phyloP scores from a whole-genome alignment of 2,888 invertebrate species.

The Aspidapion aeneum region DNA sequence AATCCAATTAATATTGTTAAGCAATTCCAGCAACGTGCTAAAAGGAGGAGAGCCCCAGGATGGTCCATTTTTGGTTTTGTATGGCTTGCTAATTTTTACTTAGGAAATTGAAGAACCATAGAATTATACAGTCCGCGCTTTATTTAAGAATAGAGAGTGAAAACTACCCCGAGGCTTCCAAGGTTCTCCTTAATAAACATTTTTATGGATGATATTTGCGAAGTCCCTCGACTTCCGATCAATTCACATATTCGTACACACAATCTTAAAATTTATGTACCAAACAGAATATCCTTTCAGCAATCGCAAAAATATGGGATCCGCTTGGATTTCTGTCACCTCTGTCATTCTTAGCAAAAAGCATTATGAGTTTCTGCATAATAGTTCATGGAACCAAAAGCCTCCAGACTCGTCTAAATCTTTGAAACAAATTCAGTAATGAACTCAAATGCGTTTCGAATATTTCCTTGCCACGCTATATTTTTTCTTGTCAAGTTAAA shows the following conservation, averaged over 20 bases:
- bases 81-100: no score
- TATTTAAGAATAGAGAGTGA: neutral
- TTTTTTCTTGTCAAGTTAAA: slow-evolving; percentile 1
- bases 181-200: neutral
- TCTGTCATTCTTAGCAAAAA: slow-evolving; percentile 2
- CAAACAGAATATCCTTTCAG: neutral
- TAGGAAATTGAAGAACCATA: no score
- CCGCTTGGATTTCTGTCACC: slow-evolving; percentile 12
- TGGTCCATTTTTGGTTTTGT: no score
- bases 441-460: neutral
- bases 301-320: slow-evolving; percentile 11
- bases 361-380: slow-evolving; percentile 5
- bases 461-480: slow-evolving; percentile 12
- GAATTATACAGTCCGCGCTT: neutral
- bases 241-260: neutral
- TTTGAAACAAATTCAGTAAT: neutral
- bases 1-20: no score
- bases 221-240: neutral
- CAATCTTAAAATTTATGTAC: neutral
- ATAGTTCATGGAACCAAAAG: neutral
- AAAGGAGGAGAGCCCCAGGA: no score
- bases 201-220: neutral
- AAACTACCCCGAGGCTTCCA: neutral
- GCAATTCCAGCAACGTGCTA: no score
- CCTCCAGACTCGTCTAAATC: slow-evolving; percentile 2